phyloP scores from a whole-genome alignment of 2,113 vertebrate species.

The Siniperca chuatsi region DNA sequence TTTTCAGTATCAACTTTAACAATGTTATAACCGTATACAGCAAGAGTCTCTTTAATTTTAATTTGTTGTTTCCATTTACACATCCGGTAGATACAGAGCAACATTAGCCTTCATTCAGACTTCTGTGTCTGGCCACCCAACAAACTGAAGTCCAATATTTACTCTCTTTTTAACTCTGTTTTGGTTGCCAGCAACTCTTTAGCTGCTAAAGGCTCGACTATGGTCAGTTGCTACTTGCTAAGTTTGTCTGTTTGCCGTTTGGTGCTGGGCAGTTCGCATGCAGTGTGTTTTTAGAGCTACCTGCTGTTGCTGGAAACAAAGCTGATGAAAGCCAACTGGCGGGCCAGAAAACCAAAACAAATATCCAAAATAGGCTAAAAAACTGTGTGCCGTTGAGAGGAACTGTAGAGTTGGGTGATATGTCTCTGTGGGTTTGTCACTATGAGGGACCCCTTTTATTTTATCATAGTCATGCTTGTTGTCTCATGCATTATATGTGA shows the following conservation, averaged over 20 bases:
- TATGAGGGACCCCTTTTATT: too few relatives aligned
- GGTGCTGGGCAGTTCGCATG: not conserved
- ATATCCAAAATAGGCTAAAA: not conserved
- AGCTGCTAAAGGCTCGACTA: not conserved
- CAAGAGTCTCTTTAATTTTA: not conserved
- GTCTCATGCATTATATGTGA: not conserved
- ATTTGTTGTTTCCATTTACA: not conserved
- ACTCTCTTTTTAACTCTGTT: not conserved
- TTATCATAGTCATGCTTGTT: not conserved
- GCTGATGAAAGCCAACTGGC: not conserved
- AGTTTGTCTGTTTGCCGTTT: not conserved
- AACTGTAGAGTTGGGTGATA: not conserved
- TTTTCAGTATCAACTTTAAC: not conserved
- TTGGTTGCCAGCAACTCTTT: not conserved
- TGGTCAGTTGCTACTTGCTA: not conserved
- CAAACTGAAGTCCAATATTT: not conserved
- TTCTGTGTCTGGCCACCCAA: too few relatives aligned
- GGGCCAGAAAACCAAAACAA: not conserved
- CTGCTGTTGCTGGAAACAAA: not conserved
- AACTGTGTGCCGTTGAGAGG: not conserved
- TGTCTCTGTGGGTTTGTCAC: not conserved
- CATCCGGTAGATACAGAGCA: not conserved
- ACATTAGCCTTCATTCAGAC: not conserved
- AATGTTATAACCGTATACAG: not conserved
- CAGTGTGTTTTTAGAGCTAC: not conserved